Base-by-base conservation (phyloP, 2,113 vertebrate species). In the Otis tarda region DNA sequence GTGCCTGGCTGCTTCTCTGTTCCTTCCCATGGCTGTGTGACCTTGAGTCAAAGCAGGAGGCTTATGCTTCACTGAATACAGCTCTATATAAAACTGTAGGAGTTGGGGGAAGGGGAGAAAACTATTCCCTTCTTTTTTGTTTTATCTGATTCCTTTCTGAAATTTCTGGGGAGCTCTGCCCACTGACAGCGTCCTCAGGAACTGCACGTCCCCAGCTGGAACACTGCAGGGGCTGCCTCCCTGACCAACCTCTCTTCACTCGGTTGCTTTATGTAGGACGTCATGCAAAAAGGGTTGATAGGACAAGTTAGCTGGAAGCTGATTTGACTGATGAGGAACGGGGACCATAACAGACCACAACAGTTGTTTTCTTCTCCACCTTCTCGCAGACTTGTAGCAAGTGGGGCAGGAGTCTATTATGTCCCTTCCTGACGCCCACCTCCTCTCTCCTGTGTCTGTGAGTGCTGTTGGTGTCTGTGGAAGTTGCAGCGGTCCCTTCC, bases 401-500 rank as follows among this genome's bases (percentile, higher is more conserved):
- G 67, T 79, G 52, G 52, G 65, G 49, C 71, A 63, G 50, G 60
- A 81, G n/a, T 84, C 75, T 89, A 1, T 85, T 68, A 49, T 49
- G 50, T n/a, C 83, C 50, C 57, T 74, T 80, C 25, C 69, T 91
- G 47, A 45, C 9, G 14, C 22, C 41, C n/a, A 17, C 37, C 5
- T 45, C 50, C 28, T 67, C 45, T 52, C 47, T 83, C 18, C 64
- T 4, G 5, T 39, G 15, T 82, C 65, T 87, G 37, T 43, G 52
- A 90, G 52, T 1, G 3, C 76, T 61, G 60, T 89, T 27, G 11
- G 25, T 63, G 56, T 83, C 89, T 94, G 63, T 94, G 91, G 74
- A 91, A 78, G 65, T 91, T 86, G 83, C 67, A 45, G 83, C 30
- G 73, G 50, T 92, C 92, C 95, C 95, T 94, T 95, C 94, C 94